Base-by-base conservation (phyloP, 2,797 vertebrate genomes). In the Dendrocincla tyrannina region DNA sequence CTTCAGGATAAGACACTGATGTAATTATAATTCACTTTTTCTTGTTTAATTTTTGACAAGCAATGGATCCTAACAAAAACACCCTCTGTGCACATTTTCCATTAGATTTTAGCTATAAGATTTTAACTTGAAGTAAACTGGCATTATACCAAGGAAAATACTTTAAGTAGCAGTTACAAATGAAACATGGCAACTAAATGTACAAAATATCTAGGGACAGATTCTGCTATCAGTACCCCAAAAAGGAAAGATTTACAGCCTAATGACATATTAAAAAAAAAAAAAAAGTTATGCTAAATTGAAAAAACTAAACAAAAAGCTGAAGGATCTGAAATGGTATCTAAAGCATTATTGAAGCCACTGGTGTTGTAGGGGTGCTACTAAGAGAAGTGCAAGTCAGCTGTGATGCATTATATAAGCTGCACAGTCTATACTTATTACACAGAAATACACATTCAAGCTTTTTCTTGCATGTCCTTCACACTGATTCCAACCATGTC, bases 291-390 rank as follows among this genome's bases (percentile, higher is more conserved):
- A 78, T 68, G 67, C 86, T 91, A 93, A 85, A 94, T 12, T 80
- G 44, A 91, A 95, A 87, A 93, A 82, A 22, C 22, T 68, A 83
- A 95, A 88, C 39, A 72, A 91, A 79, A 93, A 88, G 42, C 72
- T 96, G 67, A 95, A 95, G n/a, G 33, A 27, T 96, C 68, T 93
- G 37, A 86, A 95, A 93, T 67, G 9, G 37, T 42, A 66, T 75
- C 73, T 91, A 39, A 83, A 78, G 84, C 59, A 15, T n/a, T 91
- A 70, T 23, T 93, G 50, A 91, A 87, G 46, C 22, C 20, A 69
- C 5, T 55, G 27, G 23, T 39, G 33, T 32, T 76, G 28, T 47
- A 89, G 14, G 12, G 17, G 10, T 50, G 30, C 32, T 67, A 62
- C 24, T 58, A 37, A 60, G 24, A 87, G 25, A 62, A 88, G 24